Evolutionary conservation across 2,888 invertebrate species (phyloP).

Genomic region (Zygogramma bicolorata): DNA sequence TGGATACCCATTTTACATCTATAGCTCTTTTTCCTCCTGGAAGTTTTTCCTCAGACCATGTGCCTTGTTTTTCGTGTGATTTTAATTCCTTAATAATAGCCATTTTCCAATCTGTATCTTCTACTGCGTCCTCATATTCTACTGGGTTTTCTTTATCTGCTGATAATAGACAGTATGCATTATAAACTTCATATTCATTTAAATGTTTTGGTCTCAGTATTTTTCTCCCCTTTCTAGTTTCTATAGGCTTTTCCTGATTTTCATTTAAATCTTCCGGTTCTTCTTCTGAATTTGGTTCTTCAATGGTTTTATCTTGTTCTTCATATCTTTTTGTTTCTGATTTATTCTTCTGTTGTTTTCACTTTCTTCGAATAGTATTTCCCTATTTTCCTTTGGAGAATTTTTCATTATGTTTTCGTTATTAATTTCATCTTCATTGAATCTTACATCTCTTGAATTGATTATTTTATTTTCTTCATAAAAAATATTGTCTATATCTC

Average conservation of each 20-base stretch:
- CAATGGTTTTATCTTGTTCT: slow-evolving; percentile 11
- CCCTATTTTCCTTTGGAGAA: not conserved
- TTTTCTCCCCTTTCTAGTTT: slow-evolving; percentile 30
- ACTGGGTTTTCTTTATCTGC: not conserved
- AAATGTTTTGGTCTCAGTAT: slow-evolving; percentile 29
- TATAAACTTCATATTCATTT: slow-evolving; percentile 36
- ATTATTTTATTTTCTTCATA: too few relatives aligned
- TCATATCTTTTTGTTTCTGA: not conserved
- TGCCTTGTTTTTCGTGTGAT: not conserved
- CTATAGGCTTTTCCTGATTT: slow-evolving; percentile 5
- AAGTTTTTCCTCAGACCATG: not conserved
- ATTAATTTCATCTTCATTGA: slow-evolving; percentile 40
- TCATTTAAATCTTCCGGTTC: slow-evolving; percentile 5
- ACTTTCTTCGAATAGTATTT: not conserved
- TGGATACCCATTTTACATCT: slow-evolving; percentile 1
- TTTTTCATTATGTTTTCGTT: slow-evolving; percentile 26
- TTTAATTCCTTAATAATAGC: not conserved
- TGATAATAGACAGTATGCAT: not conserved
- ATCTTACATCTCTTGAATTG: slow-evolving; percentile 44
- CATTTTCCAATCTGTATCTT: not conserved
- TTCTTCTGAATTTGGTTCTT: slow-evolving; percentile 21
- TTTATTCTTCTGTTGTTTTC: too few relatives aligned
- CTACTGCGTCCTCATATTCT: not conserved
- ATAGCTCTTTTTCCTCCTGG: not conserved
- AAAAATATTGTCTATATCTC: too few relatives aligned